Percentiles rank a stretch among this genome's conserved stretches.
These are phyloP conservation scores for Nansenia antarctica DNA, from an alignment of 2,113 vertebrate genomes.

Conservation along the genomic window DNA sequence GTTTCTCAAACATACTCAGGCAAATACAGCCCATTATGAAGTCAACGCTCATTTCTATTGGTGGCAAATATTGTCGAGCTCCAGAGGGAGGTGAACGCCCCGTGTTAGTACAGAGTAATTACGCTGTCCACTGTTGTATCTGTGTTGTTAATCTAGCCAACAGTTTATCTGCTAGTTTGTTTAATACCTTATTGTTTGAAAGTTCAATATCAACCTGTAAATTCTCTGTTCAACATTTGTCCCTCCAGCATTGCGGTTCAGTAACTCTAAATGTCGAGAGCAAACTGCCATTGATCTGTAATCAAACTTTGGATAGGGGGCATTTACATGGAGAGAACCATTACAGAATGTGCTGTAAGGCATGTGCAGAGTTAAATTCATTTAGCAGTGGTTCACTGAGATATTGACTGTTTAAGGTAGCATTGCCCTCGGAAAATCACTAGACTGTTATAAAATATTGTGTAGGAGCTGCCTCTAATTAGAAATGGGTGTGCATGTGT, in stretches of 20 bases:
- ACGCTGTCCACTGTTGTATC: slow-evolving; percentile 67
- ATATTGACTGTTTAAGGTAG: slow-evolving; percentile 75
- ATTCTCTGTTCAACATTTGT: slow-evolving; percentile 88
- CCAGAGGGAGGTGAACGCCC: slow-evolving; percentile 60
- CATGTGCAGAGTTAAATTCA: slow-evolving; percentile 75
- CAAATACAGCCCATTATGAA: slow-evolving; percentile 62
- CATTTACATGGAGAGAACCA: slow-evolving; percentile 88
- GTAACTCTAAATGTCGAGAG: slow-evolving; percentile 88
- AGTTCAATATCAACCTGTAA: slow-evolving; percentile 87
- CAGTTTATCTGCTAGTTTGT: slow-evolving; percentile 89
- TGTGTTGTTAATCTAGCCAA: slow-evolving; percentile 78
- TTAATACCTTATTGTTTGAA: slow-evolving; percentile 93
- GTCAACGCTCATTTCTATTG: slow-evolving; percentile 69
- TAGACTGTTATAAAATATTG: slow-evolving; percentile 28
- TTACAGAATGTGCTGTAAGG: slow-evolving; percentile 80
- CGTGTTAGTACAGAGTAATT: slow-evolving; percentile 82
- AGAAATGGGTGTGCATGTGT: slow-evolving; percentile 57
- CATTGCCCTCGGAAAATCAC: slow-evolving; percentile 11
- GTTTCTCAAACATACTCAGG: slow-evolving; percentile 59
- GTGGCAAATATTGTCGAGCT: slow-evolving; percentile 72
- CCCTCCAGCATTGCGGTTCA: slow-evolving; percentile 84
- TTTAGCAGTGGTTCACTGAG: slow-evolving; percentile 75
- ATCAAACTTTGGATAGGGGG: slow-evolving; percentile 83
- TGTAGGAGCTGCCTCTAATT: slow-evolving; percentile 51
- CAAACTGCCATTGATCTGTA: slow-evolving; percentile 85